phyloP scores from a whole-genome alignment of 1,140 invertebrate species.

The Bursaphelenchus mucronatus region DNA sequence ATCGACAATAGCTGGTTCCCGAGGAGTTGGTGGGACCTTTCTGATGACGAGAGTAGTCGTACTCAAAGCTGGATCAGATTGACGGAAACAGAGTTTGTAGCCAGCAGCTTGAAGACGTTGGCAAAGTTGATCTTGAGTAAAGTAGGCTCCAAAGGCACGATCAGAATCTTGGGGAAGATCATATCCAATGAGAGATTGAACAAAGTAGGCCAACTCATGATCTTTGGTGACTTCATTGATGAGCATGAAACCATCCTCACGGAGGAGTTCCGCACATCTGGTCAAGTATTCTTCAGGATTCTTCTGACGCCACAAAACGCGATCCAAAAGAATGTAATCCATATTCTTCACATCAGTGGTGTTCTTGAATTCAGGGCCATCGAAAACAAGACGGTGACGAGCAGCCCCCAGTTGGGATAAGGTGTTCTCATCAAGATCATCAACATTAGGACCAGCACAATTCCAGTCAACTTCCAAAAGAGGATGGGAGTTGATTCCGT shows the following conservation, averaged over 20 bases:
- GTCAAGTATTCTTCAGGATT: constrained; percentile 60
- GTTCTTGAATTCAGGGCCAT: constrained; percentile 33
- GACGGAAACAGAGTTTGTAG: constrained; percentile 54
- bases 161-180: constrained; percentile 55
- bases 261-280: constrained; percentile 67
- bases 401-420: constrained; percentile 56
- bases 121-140: constrained; percentile 55
- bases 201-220: constrained; percentile 54
- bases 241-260: constrained; percentile 72
- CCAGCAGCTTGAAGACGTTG: constrained; percentile 62
- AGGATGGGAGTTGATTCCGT: constrained; percentile 61
- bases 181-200: constrained; percentile 68
- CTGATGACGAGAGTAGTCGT: constrained; percentile 52
- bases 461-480: constrained; percentile 62
- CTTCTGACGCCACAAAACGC: constrained; percentile 58
- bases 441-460: constrained; percentile 54
- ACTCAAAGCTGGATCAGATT: constrained; percentile 43
- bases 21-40: constrained; percentile 36
- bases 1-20: constrained; percentile 59
- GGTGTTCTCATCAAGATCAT: constrained; percentile 55
- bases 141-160: constrained; percentile 56
- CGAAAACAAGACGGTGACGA: constrained; percentile 57
- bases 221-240: constrained; percentile 55
- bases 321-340: constrained; percentile 54
- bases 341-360: constrained; percentile 53